Base-by-base conservation (phyloP, 2,888 invertebrate species). In the Mythimna pallens region DNA sequence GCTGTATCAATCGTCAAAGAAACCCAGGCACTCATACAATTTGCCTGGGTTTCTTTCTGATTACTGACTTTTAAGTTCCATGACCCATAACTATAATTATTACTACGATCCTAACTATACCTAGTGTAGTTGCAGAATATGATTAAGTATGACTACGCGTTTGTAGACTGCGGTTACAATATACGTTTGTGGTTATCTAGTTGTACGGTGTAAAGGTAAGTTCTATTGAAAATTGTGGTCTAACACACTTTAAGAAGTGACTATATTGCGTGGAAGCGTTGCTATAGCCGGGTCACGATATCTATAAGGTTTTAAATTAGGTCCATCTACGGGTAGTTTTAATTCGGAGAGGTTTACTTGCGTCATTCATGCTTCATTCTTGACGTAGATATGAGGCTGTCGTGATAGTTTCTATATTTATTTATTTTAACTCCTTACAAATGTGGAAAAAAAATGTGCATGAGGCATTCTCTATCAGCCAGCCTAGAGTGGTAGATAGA, bases 181-280 rank as follows among this genome's bases (percentile, higher is more conserved):
- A 30, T 43, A 17, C 50, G 25, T 64, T 55, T 65, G 61, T 55
- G 58, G 64, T 70, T 50, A 50, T 6, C 22, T 36, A 20, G 52
- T 72, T 78, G 63, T 12, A 22, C 8, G 17, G 57, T 72, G 63
- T 9, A 4, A 25, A 57, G 43, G 30, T 58, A 30, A 4, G 5
- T 76, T 76, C 50, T 55, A 70, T 77, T 77, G 67, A 68, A 77
- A 73, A 59, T 59, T 73, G 67, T 57, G 62, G 66, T 67, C 14
- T 63, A 59, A 22, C 34, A 30, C 25, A 36, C n/a, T 55, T 52
- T 20, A 4, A 1, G 4, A 47, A 65, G 43, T 58, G 34, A 65
- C 14, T 20, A 7, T 14, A n/a, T 55, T 62, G 55, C 30, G 57
- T 52, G n/a, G 43, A 65, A 61, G 12, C 14, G 10, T 14, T 75